Conservation (phyloP, 2,888 invertebrate genomes). For the Pristionchus japonicus region DNA sequence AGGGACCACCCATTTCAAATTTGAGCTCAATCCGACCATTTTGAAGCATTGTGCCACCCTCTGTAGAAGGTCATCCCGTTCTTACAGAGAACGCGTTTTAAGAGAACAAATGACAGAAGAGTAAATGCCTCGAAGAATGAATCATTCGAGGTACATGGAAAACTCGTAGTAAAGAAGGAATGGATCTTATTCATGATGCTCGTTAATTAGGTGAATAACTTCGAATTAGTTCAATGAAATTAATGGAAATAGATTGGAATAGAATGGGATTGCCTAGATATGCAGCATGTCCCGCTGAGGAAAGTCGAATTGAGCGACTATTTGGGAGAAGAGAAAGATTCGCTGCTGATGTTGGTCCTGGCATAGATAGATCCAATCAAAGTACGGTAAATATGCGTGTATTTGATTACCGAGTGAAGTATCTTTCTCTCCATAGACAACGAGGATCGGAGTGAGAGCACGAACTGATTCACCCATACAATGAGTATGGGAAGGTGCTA, state of each 20-base stretch:
- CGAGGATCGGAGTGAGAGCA: conserved; percentile 57
- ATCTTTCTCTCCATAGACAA: conserved; percentile 58
- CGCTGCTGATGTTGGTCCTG: conserved; percentile 62
- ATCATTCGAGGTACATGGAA: not conserved
- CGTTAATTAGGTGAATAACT: conserved; percentile 50
- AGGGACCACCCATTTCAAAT: too few species aligned
- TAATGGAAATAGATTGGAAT: conserved; percentile 58
- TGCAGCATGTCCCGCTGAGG: conserved; percentile 60
- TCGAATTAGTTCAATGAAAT: conserved; percentile 63
- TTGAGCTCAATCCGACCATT: too few species aligned
- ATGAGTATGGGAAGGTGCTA: conserved; percentile 64
- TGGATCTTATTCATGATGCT: not conserved
- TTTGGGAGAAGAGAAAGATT: conserved; percentile 59
- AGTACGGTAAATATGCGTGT: not conserved
- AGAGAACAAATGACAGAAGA: too few species aligned
- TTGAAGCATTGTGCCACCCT: too few species aligned
- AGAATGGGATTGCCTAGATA: conserved; percentile 62
- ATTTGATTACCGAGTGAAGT: conserved; percentile 25
- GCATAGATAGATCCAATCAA: conserved; percentile 19
- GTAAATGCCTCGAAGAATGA: not conserved
- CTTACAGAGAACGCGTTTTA: too few species aligned
- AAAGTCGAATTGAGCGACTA: conserved; percentile 44
- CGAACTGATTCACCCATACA: conserved; percentile 53
- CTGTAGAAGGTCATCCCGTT: too few species aligned
- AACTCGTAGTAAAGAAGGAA: not conserved